Conservation (phyloP, 2,888 invertebrate genomes). For the Dendrolimus pini region DNA sequence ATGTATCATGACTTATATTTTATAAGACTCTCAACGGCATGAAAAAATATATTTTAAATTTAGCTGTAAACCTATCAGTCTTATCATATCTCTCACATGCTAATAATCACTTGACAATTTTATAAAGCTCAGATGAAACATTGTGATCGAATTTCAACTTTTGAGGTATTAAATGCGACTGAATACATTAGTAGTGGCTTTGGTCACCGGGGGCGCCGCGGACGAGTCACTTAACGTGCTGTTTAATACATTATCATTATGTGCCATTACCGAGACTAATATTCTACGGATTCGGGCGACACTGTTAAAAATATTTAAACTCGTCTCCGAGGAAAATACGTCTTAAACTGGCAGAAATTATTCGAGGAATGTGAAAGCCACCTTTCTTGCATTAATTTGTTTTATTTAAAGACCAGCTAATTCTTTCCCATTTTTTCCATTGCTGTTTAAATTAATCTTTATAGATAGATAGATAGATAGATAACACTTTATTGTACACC, state of each 20-base stretch:
- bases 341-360: slow-evolving; percentile 39
- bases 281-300: slow-evolving; percentile 43
- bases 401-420: neutral
- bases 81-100: too few relatives aligned
- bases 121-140: too few relatives aligned
- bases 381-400: slow-evolving; percentile 16
- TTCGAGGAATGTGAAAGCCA: slow-evolving; percentile 50
- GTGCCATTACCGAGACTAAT: slow-evolving; percentile 61
- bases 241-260: slow-evolving; percentile 66
- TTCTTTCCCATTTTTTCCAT: too few relatives aligned
- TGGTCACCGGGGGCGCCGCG: slow-evolving; percentile 19
- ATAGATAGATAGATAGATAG: too few relatives aligned
- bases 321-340: slow-evolving; percentile 26
- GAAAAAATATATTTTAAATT: too few relatives aligned
- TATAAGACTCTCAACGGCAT: too few relatives aligned
- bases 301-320: slow-evolving; percentile 52
- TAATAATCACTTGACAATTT: too few relatives aligned
- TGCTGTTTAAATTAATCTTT: too few relatives aligned
- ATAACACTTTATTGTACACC: too few relatives aligned
- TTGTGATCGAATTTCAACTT: too few relatives aligned
- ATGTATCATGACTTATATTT: too few relatives aligned
- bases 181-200: neutral
- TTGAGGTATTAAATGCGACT: neutral
- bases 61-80: too few relatives aligned
- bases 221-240: slow-evolving; percentile 42